These are phyloP conservation scores for Drosophila micromelanica DNA, from an alignment of 1,140 invertebrate species.

Conservation along the genomic window DNA sequence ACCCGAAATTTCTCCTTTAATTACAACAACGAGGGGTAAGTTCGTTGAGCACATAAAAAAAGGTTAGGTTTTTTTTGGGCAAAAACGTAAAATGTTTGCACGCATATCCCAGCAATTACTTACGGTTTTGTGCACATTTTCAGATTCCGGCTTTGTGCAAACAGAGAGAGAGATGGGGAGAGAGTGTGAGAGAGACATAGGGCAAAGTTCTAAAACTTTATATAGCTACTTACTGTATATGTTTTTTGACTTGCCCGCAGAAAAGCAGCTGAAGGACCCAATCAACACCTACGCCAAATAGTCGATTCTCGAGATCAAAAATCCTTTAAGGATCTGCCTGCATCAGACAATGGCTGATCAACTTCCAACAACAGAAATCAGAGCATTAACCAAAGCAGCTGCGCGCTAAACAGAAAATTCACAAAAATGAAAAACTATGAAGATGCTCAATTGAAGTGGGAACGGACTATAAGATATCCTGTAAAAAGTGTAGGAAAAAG, in stretches of 20 bases:
- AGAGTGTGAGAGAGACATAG: neutral
- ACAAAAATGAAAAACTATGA: slow-evolving; percentile 1
- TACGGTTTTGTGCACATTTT: slow-evolving; percentile 74
- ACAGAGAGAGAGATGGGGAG: neutral
- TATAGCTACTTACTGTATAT: slow-evolving; percentile 46
- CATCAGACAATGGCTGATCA: slow-evolving; percentile 60
- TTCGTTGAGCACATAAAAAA: slow-evolving; percentile 40
- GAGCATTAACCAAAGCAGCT: slow-evolving; percentile 58
- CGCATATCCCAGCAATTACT: slow-evolving; percentile 77
- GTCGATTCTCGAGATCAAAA: slow-evolving; percentile 20
- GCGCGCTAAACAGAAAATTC: slow-evolving; percentile 29
- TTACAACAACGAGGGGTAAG: slow-evolving; percentile 59
- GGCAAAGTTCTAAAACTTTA: slow-evolving; percentile 5
- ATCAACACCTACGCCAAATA: slow-evolving; percentile 60
- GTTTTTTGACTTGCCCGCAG: slow-evolving; percentile 45
- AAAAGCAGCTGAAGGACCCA: slow-evolving; percentile 23
- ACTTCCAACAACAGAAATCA: slow-evolving; percentile 44
- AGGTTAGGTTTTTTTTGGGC: slow-evolving; percentile 66
- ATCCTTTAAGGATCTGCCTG: slow-evolving; percentile 20
- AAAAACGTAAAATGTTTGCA: slow-evolving; percentile 78
- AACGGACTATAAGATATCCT: slow-evolving; percentile 8
- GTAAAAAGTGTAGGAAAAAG: neutral
- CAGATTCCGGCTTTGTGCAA: slow-evolving; percentile 1
- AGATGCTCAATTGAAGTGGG: neutral
- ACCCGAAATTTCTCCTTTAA: slow-evolving; percentile 67